Conservation (phyloP, 2,888 invertebrate genomes). For the Lepetodrilus schrolli region DNA sequence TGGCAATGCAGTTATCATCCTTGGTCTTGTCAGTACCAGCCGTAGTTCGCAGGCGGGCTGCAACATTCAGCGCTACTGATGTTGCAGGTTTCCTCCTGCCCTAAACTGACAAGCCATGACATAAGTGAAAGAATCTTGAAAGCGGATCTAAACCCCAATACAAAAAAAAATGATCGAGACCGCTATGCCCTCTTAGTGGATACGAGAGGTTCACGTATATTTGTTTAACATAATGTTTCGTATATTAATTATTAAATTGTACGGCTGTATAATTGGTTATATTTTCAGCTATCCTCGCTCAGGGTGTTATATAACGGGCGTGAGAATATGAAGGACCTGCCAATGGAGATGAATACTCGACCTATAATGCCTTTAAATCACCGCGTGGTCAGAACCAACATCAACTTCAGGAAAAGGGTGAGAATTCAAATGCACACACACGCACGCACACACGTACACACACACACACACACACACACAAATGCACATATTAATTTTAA, state of each 20-base stretch:
- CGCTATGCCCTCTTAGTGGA: not conserved
- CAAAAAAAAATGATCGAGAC: no score
- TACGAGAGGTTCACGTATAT: not conserved
- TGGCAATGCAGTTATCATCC: no score
- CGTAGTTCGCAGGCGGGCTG: no score
- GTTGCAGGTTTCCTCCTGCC: no score
- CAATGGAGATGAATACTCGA: conserved; percentile 57
- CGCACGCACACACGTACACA: no score
- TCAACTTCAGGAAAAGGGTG: conserved; percentile 55
- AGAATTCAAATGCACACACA: not conserved
- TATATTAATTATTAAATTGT: not conserved
- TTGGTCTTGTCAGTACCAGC: no score
- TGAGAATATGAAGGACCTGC: conserved; percentile 47
- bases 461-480: no score
- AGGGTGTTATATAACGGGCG: conserved; percentile 56
- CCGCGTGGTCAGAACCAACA: conserved; percentile 62
- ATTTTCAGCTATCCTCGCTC: conserved; percentile 41
- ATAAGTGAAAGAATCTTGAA: no score
- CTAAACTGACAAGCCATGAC: no score
- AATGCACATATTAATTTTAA: no score
- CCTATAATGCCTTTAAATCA: conserved; percentile 59
- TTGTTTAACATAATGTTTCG: not conserved
- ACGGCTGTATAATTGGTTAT: not conserved
- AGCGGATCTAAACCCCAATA: no score
- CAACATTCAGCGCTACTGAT: no score